Evolutionary conservation across 2,113 vertebrate genomes (phyloP).

Genomic region (Cephalophus harveyi): DNA sequence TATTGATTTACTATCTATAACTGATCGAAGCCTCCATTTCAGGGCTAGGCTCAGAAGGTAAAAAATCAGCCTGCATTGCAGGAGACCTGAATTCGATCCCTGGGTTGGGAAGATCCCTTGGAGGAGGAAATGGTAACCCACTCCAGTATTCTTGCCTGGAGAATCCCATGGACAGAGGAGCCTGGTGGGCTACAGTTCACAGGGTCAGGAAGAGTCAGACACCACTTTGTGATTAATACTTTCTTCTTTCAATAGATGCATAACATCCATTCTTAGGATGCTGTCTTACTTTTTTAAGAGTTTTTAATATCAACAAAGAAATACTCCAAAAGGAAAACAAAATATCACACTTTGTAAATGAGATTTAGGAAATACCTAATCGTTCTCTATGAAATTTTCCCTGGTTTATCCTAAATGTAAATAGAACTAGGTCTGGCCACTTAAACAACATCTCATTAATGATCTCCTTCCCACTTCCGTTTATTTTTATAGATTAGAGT

Average conservation of each 20-base stretch:
- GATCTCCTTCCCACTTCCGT: background rate
- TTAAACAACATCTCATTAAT: background rate
- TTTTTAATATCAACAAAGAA: background rate
- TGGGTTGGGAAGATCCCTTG: background rate
- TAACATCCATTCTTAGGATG: background rate
- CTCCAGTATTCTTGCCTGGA: background rate
- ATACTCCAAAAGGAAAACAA: background rate
- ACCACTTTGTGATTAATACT: background rate
- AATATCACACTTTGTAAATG: background rate
- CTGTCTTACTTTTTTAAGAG: background rate
- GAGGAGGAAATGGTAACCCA: background rate
- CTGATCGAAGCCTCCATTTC: background rate
- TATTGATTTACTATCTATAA: background rate
- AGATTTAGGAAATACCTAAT: background rate
- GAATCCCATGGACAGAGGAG: background rate
- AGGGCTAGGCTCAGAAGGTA: background rate
- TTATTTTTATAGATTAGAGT: background rate
- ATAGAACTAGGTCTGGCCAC: background rate
- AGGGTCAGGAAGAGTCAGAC: background rate
- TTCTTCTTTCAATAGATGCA: background rate
- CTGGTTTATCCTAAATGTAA: background rate
- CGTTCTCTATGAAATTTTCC: background rate
- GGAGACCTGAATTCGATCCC: background rate
- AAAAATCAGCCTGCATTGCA: background rate
- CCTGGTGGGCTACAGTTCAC: background rate